Evolutionary conservation across 2,888 invertebrate species (phyloP), one percentile per base, ranked within the genome.

Genomic region (Leistus spinibarbis): DNA sequence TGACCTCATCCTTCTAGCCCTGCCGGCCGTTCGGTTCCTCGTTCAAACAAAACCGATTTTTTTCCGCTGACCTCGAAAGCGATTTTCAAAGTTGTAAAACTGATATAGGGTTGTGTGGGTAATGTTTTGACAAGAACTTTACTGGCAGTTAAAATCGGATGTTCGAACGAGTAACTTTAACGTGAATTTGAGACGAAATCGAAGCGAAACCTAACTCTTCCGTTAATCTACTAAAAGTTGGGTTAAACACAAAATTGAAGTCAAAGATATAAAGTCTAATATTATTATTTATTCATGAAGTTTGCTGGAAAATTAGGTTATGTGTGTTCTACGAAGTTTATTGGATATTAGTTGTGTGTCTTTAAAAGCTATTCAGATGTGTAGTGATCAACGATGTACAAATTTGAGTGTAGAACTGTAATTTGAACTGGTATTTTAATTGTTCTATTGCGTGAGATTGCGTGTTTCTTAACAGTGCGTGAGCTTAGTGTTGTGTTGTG

Each of bases 51-150:
- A 73, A 67, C 56, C 54, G 13, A 69, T 63, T 66, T 60, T 66
- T 66, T 40, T 73, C 19, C 67, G 63, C 19, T 75, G 75, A 69
- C 75, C 75, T 75, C 69, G 69, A 73, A 40, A 19, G 20, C 19
- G 64, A 69, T 68, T 71, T 72, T 74, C 68, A 23, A 63, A 63
- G 75, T 63, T 64, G 69, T 75, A 75, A 73, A 75, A 75, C 75
- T 63, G 54, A 67, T 67, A 67, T 73, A 74, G 75, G 75, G 75
- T 75, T 75, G 75, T 62, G 75, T 64, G 75, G 53, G 27, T 75
- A 64, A 68, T 75, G 69, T 75, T 75, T 74, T 68, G 56, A 75
- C 73, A 40, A 20, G 27, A 53, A 66, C 24, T 72, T 66, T 71
- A 63, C 54, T 20, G 16, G 24, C 69, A 69, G 71, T 71, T 71